Percentiles rank a stretch among this genome's conserved stretches.
phyloP scores from a whole-genome alignment of 2,888 invertebrate species.

The Copidosoma aretas region DNA sequence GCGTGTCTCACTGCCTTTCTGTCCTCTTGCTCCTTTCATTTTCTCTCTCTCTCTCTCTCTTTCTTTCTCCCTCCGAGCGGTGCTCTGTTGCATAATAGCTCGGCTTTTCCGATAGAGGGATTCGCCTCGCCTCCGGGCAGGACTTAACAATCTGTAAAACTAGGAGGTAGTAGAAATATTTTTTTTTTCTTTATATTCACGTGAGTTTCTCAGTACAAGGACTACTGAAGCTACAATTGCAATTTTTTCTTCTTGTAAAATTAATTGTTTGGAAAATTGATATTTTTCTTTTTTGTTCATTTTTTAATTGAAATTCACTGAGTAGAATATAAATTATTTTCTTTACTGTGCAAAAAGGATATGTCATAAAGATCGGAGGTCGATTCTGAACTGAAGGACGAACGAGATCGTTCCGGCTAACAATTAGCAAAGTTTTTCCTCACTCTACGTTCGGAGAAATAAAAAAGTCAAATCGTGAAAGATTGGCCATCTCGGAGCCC shows the following conservation, averaged over 20 bases:
- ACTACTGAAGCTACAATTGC: neutral
- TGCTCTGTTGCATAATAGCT: slow-evolving; percentile 9
- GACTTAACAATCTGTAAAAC: slow-evolving; percentile 11
- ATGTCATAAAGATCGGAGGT: neutral
- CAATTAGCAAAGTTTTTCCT: neutral
- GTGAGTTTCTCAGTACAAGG: neutral
- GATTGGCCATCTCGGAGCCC: neutral
- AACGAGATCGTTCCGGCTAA: neutral
- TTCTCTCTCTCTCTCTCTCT: too few species aligned
- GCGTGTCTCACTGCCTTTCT: slow-evolving; percentile 12
- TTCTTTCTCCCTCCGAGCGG: neutral
- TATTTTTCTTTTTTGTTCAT: neutral
- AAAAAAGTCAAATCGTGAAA: neutral
- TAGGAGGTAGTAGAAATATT: neutral
- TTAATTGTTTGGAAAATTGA: too few species aligned
- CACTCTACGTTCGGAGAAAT: neutral
- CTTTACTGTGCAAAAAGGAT: neutral
- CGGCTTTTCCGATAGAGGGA: slow-evolving; percentile 18
- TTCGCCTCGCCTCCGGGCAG: neutral
- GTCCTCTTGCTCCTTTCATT: neutral
- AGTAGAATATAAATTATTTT: neutral
- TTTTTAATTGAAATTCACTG: neutral
- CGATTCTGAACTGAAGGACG: neutral
- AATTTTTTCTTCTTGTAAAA: too few species aligned
- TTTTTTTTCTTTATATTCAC: neutral